phyloP scores from a whole-genome alignment of 2,113 vertebrate genomes.

The Lagopus leucura region DNA sequence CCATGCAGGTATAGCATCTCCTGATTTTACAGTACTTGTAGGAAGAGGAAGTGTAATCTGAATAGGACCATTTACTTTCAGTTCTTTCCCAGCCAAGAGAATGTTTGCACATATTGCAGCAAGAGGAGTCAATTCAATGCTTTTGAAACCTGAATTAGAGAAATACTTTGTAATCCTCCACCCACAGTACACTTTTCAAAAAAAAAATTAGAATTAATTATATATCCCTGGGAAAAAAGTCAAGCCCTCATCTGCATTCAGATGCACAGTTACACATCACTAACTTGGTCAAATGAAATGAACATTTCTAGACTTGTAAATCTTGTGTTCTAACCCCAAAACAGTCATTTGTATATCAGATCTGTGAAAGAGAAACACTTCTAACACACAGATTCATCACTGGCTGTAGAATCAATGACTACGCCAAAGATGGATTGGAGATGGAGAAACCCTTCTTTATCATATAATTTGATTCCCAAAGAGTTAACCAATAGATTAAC shows the following conservation, averaged over 20 bases:
- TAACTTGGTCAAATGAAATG: not conserved
- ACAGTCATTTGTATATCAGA: not conserved
- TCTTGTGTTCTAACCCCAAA: not conserved
- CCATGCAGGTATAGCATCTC: conserved; percentile 89
- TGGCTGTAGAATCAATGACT: not conserved
- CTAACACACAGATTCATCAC: not conserved
- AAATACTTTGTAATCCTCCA: not conserved
- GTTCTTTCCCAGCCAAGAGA: conserved; percentile 82
- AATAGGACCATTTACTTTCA: conserved; percentile 87
- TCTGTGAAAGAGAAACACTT: not conserved
- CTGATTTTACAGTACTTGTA: conserved; percentile 69
- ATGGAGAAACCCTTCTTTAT: not conserved
- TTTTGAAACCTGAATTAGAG: conserved; percentile 80
- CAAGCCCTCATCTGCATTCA: not conserved
- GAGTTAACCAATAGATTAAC: not conserved
- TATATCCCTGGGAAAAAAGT: not conserved
- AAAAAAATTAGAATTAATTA: not conserved
- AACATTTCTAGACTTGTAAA: not conserved
- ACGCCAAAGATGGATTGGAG: not conserved
- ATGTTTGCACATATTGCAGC: conserved; percentile 86
- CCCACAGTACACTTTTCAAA: not conserved
- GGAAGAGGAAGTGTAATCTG: conserved; percentile 88
- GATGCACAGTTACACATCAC: not conserved
- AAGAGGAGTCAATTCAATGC: conserved; percentile 84
- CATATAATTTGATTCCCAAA: not conserved